Evolutionary conservation across 1,140 invertebrate genomes (phyloP).

Genomic region (Sinella curviseta): DNA sequence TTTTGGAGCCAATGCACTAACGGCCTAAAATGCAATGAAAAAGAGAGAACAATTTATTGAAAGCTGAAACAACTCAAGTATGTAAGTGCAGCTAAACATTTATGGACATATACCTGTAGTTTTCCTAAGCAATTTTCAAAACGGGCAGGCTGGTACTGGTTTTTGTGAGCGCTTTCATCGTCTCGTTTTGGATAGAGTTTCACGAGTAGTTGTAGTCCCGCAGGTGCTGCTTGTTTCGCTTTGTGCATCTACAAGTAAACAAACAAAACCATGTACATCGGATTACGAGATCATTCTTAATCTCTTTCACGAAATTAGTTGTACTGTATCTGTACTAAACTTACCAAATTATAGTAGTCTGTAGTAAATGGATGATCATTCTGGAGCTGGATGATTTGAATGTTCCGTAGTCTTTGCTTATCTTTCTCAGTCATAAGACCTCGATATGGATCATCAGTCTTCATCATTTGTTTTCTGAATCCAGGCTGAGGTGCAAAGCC

Average conservation of each 20-base stretch:
- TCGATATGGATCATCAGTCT: constrained; percentile 71
- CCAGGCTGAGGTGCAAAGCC: neutral
- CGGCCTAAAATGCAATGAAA: constrained; percentile 33
- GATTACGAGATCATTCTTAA: neutral
- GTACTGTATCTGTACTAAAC: too few species aligned
- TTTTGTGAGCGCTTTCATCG: constrained; percentile 54
- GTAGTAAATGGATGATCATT: constrained; percentile 82
- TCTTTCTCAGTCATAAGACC: constrained; percentile 87
- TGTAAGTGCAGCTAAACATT: neutral
- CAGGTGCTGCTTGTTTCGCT: neutral
- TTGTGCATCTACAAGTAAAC: constrained; percentile 21
- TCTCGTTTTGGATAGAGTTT: constrained; percentile 52
- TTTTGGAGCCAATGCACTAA: constrained; percentile 47
- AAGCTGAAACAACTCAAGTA: too few species aligned
- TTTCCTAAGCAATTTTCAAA: constrained; percentile 91
- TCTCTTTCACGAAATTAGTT: too few species aligned
- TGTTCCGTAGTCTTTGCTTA: constrained; percentile 90
- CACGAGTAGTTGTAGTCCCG: neutral
- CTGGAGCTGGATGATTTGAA: constrained; percentile 84
- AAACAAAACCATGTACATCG: neutral
- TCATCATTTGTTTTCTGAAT: neutral
- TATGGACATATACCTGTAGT: constrained; percentile 63
- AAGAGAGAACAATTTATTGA: too few species aligned
- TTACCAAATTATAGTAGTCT: constrained; percentile 78
- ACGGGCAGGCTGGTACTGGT: constrained; percentile 73